Percentiles rank a stretch among this genome's conserved stretches.
These are phyloP conservation scores for Carduelis carduelis DNA, from an alignment of 2,797 vertebrate species.

Conservation along the genomic window DNA sequence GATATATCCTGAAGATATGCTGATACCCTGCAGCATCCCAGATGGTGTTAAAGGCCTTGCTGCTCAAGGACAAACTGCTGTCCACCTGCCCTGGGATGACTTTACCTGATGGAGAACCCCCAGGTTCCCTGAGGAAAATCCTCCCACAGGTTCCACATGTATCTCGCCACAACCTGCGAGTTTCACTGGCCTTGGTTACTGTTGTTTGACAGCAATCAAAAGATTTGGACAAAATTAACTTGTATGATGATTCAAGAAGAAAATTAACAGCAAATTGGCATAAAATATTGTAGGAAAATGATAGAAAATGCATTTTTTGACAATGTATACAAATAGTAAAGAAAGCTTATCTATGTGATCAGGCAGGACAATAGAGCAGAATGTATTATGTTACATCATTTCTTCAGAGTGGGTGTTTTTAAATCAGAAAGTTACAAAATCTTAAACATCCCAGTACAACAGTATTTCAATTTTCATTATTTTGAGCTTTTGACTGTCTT, in stretches of 20 bases:
- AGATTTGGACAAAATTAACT: not conserved
- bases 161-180: rapidly evolving
- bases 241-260: not conserved
- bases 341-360: not conserved
- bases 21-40: not conserved
- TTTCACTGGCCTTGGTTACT: rapidly evolving
- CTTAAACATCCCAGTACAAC: not conserved
- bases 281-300: not conserved
- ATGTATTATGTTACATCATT: not conserved
- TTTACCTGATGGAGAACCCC: not conserved
- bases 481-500: not conserved
- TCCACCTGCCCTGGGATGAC: not conserved
- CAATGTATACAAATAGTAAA: not conserved
- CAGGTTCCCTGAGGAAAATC: not conserved
- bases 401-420: not conserved
- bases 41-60: not conserved
- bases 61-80: not conserved
- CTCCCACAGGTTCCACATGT: not conserved
- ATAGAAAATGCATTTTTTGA: not conserved
- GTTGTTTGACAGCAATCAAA: not conserved
- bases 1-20: not conserved
- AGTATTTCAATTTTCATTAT: rapidly evolving
- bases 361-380: not conserved
- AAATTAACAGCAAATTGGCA: not conserved
- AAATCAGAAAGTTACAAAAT: not conserved